phyloP scores from a whole-genome alignment of 2,797 vertebrate genomes.

The Megalops cyprinoides region DNA sequence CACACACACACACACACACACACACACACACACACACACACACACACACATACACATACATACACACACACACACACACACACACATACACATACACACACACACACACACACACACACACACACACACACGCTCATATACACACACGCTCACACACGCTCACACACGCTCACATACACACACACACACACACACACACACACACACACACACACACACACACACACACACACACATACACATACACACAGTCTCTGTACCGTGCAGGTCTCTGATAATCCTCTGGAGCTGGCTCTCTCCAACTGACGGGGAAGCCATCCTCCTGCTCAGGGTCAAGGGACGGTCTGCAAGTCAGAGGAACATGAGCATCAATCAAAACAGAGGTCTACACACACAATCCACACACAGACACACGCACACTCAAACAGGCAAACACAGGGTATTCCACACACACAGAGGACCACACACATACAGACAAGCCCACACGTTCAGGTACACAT shows the following conservation, averaged over 20 bases:
- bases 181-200: constrained; percentile 19
- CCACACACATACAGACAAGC: neutral
- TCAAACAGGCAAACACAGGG: constrained; percentile 4
- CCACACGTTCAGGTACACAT: neutral
- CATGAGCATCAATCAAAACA: constrained; percentile 9
- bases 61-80: neutral
- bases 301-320: constrained; percentile 76
- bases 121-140: neutral
- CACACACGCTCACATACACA: constrained; percentile 16
- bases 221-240: constrained; percentile 22
- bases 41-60: neutral
- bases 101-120: constrained; percentile 23
- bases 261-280: constrained; percentile 91
- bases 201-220: constrained; percentile 15
- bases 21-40: neutral
- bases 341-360: constrained; percentile 33
- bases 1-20: neutral
- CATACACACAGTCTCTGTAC: constrained; percentile 62
- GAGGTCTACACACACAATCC: neutral
- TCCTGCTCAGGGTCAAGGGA: constrained; percentile 38
- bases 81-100: neutral
- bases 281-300: constrained; percentile 91
- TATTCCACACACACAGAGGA: neutral
- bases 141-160: neutral
- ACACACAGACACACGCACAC: neutral